phyloP scores from a whole-genome alignment of 2,113 vertebrate genomes.

The Eubucco bourcierii region DNA sequence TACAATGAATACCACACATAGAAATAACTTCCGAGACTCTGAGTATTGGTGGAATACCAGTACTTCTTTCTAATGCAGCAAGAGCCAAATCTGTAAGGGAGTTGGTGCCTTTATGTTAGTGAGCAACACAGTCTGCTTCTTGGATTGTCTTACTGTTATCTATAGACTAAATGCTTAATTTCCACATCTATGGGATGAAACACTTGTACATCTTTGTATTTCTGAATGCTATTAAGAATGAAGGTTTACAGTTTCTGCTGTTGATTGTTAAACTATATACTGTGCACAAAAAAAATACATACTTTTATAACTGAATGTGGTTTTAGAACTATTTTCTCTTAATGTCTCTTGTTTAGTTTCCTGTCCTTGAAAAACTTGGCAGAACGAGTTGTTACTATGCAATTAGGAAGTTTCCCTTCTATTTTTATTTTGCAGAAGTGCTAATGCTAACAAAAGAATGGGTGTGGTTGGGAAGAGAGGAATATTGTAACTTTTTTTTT shows the following conservation, averaged over 20 bases:
- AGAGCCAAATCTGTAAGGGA: not conserved
- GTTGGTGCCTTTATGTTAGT: not conserved
- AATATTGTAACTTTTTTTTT: not conserved
- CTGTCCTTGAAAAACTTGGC: conserved; percentile 54
- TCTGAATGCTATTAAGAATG: conserved; percentile 36
- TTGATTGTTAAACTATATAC: conserved; percentile 55
- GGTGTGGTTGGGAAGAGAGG: not conserved
- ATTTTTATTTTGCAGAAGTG: conserved; percentile 22
- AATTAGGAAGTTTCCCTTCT: conserved; percentile 26
- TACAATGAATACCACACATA: not conserved
- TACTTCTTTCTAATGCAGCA: not conserved
- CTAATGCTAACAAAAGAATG: not conserved
- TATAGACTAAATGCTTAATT: conserved; percentile 32
- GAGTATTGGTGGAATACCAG: not conserved
- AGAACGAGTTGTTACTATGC: not conserved
- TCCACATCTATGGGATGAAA: not conserved
- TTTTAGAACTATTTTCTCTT: not conserved
- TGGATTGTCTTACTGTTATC: conserved; percentile 8
- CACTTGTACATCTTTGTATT: conserved; percentile 19
- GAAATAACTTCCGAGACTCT: not conserved
- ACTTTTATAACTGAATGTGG: conserved; percentile 43
- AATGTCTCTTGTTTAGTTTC: not conserved
- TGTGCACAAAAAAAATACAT: conserved; percentile 57
- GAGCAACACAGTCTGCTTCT: not conserved
- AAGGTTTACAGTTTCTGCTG: conserved; percentile 55